Evolutionary conservation across 2,113 vertebrate species (phyloP), one percentile per base, ranked within the genome.

Genomic region (Galemys pyrenaicus): DNA sequence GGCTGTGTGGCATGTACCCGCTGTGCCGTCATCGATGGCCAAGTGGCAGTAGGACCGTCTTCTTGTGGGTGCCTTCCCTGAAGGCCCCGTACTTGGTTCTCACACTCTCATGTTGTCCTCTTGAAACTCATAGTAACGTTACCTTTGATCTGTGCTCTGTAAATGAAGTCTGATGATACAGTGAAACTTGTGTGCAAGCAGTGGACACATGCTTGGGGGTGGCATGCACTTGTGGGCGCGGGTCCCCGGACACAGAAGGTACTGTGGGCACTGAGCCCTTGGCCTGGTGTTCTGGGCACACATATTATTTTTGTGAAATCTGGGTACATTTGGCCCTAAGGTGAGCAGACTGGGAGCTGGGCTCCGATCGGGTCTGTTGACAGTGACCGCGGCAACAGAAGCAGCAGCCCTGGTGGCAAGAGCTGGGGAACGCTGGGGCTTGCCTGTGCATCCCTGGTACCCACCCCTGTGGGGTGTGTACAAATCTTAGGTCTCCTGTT

Each of bases 91-190:
- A 60, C 6, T 86, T 81, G 58, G 35, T 9, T 51, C 26, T 80
- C 20, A 68, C 54, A 30, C 35, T 94, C n/a, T 87, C 17, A 37
- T 49, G 2, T 83, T 73, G 28, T 41, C 28, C 35, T 84, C 65
- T 75, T 74, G 41, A 93, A n/a, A 71, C 78, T 70, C 32, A 10
- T 9, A 22, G 17, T 60, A 74, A 39, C 88, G 75, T 80, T 51
- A 67, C 65, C 32, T 62, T 84, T 79, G 64, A 62, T 75, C 24
- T 62, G 6, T 80, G 12, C 68, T 93, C 78, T 58, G 4, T 89
- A 81, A 80, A 16, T 64, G n/a, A 89, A 86, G 54, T 65, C n/a
- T 80, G 32, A 85, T n/a, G 60, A 83, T 8, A 88, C 58, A 44
- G 5, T 28, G 41, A 58, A 62, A 60, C 32, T 58, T 16, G 6